These are phyloP conservation scores for Montipora cactus DNA, from an alignment of 64 coral and sea anemone genomes.

Conservation along the genomic window DNA sequence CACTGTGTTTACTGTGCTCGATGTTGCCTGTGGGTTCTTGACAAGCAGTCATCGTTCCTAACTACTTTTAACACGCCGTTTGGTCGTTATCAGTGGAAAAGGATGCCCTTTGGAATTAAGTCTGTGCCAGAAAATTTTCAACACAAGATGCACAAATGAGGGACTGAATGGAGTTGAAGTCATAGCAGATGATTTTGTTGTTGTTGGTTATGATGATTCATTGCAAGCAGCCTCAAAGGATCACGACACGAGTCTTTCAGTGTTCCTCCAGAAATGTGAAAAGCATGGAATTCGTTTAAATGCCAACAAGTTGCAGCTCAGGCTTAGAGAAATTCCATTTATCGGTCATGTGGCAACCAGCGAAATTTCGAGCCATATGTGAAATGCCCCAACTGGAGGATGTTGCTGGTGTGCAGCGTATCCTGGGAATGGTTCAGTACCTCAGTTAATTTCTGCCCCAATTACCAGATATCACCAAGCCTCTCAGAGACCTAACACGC, in stretches of 20 bases:
- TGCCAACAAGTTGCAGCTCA: conserved; percentile 2
- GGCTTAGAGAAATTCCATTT: neutral
- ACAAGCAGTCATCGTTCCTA: conserved; percentile 12
- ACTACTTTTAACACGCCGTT: conserved; percentile 4
- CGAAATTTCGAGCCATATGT: neutral
- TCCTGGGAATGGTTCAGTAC: neutral
- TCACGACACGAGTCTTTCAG: neutral
- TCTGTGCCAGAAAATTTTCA: conserved; percentile 3
- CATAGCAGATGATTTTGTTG: conserved; percentile 29
- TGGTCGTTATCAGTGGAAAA: neutral
- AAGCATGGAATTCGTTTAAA: conserved; percentile 12
- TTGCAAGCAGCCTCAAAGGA: neutral
- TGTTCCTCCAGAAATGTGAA: conserved; percentile 13
- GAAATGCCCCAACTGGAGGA: conserved; percentile 3
- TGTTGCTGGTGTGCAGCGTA: neutral
- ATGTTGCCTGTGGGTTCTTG: neutral
- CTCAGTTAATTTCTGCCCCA: neutral
- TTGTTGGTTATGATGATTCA: conserved; percentile 13
- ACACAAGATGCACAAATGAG: conserved; percentile 7
- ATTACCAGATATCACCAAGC: neutral
- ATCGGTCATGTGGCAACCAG: conserved; percentile 15
- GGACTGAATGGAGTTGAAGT: conserved; percentile 24
- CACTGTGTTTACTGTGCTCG: too few species aligned
- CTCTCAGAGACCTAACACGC: neutral
- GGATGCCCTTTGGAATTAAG: conserved; percentile 12